Conservation (phyloP, 2,888 invertebrate species). For the Bimastos eiseni region DNA sequence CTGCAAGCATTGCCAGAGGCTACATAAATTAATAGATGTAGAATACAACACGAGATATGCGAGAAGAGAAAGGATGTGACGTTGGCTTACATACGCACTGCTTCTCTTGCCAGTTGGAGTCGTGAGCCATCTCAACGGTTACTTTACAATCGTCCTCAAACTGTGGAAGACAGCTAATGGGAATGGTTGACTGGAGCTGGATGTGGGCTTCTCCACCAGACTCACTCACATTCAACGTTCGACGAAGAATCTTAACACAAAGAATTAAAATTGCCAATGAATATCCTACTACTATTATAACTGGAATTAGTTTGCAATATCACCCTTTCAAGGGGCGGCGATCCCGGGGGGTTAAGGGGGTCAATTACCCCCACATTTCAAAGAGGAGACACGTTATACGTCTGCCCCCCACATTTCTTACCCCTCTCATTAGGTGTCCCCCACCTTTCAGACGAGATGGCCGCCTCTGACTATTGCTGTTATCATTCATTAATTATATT, state of each 20-base stretch:
- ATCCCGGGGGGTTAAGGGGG: no score
- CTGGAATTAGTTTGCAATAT: neutral
- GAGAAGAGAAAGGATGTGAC: constrained; percentile 39
- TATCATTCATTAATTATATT: neutral
- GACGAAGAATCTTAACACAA: constrained; percentile 30
- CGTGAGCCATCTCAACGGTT: constrained; percentile 40
- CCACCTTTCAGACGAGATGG: no score
- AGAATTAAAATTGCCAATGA: neutral
- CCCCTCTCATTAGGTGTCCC: no score
- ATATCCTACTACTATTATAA: neutral
- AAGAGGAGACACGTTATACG: no score
- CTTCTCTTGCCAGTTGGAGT: constrained; percentile 28
- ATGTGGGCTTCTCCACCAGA: constrained; percentile 36
- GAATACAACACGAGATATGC: no score
- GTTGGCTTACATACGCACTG: constrained; percentile 27
- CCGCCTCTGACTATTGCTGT: no score
- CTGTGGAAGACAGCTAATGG: constrained; percentile 42
- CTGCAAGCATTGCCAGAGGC: no score
- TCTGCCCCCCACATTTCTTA: no score
- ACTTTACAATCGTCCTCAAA: constrained; percentile 41
- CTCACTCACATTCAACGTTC: constrained; percentile 39
- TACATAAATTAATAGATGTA: no score
- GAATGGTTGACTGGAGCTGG: constrained; percentile 41
- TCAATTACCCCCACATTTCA: no score
- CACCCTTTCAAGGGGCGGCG: no score